Conservation (phyloP, 1,140 invertebrate genomes). For the Penaeus chinensis region DNA sequence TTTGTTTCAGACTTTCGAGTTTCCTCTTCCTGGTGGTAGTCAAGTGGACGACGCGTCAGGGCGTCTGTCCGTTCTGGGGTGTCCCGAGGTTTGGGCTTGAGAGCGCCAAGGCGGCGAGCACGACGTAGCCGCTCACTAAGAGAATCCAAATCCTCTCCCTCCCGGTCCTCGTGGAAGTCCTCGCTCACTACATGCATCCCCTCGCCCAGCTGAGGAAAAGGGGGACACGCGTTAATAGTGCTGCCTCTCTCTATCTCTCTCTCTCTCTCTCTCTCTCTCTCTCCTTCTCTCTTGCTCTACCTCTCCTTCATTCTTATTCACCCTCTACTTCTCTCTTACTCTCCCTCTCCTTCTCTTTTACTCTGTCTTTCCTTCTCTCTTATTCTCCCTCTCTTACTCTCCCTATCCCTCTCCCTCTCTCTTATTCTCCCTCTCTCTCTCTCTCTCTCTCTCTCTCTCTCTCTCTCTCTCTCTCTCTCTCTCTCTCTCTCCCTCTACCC, state of each 20-base stretch:
- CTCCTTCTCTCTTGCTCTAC: too few species aligned
- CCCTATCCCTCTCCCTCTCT: too few species aligned
- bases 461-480: too few species aligned
- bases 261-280: too few species aligned
- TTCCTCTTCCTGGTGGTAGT: slow-evolving; percentile 88
- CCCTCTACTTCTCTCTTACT: not conserved
- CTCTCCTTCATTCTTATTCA: not conserved
- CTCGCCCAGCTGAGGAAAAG: slow-evolving; percentile 65
- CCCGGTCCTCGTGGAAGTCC: slow-evolving; percentile 68
- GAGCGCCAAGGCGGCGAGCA: slow-evolving; percentile 68
- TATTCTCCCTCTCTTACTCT: too few species aligned
- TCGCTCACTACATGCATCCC: slow-evolving; percentile 66
- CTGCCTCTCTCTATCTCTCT: too few species aligned
- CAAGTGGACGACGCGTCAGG: slow-evolving; percentile 80
- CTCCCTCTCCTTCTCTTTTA: not conserved
- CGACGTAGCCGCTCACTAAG: slow-evolving; percentile 79
- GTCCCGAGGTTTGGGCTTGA: slow-evolving; percentile 65
- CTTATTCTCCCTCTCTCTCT: too few species aligned
- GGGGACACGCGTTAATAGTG: not conserved
- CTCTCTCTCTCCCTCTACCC: too few species aligned
- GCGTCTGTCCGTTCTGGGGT: slow-evolving; percentile 80
- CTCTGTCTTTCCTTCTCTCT: not conserved
- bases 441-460: too few species aligned
- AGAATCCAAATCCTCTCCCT: slow-evolving; percentile 76
- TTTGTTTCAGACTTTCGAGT: slow-evolving; percentile 88